Evolutionary conservation across 2,888 invertebrate genomes (phyloP), one percentile per base, ranked within the genome.

Genomic region (Sesamia inferens): DNA sequence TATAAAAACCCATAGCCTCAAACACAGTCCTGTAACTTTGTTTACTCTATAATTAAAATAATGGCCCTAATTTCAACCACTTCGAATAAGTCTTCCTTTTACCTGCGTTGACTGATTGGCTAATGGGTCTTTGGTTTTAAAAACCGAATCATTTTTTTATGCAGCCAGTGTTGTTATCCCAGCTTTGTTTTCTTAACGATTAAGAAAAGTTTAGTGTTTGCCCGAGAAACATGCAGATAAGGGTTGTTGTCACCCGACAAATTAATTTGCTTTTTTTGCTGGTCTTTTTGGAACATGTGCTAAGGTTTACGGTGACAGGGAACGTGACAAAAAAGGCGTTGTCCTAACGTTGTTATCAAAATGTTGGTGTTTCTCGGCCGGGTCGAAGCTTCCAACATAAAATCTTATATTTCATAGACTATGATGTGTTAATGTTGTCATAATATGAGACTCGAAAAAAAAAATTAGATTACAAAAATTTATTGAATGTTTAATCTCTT

Each of bases 1-100:
- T 78, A 69, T 67, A 76, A 75, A 74, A 83, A 69, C 22, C 67
- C 51, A 77, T 88, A 87, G 86, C 86, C 88, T 88, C 85, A 74
- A 92, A 92, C 90, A 92, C 88, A 90, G 88, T 80, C 88, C 77
- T 79, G 68, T 89, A 86, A 87, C 84, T 87, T 85, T 93, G 91
- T 93, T 94, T 92, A 86, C 92, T 92, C 91, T 94, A 94, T 96
- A 95, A 96, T 96, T 96, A 96, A 93, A 88, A 91, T 94, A 95
- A 95, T 96, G 90, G 91, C 87, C 90, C 92, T 92, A 93, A 94
- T 94, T 95, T 90, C 84, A 91, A 89, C 86, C 90, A 90, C 88
- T 92, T 92, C 91, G 92, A 93, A 94, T 94, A 93, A 89, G 88
- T 89, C 58, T 68, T 85, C 83, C 88, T 88, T 89, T 90, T 95